phyloP scores from a whole-genome alignment of 2,113 vertebrate species.

The Ictalurus furcatus region DNA sequence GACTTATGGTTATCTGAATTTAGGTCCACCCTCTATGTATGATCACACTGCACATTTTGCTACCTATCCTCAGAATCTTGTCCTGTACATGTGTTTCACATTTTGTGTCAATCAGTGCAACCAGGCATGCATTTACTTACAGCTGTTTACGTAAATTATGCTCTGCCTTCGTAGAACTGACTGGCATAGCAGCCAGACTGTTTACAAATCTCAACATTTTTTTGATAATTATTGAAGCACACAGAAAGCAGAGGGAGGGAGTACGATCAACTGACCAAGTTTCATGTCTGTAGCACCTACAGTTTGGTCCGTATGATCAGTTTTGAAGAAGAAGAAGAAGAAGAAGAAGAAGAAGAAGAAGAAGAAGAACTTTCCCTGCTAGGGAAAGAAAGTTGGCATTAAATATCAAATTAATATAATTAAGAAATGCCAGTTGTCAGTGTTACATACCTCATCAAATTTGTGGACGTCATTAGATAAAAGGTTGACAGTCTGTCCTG shows the following conservation, averaged over 20 bases:
- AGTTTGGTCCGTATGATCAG: not conserved
- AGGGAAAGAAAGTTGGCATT: not conserved
- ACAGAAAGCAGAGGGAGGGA: too few species aligned
- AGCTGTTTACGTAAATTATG: not conserved
- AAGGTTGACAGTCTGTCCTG: slow-evolving; percentile 95
- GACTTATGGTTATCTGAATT: too few species aligned
- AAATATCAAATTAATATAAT: not conserved
- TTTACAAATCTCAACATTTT: not conserved
- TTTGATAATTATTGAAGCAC: not conserved
- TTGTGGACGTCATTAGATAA: slow-evolving; percentile 96
- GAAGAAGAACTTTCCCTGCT: not conserved
- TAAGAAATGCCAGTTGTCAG: not conserved
- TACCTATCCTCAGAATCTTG: not conserved
- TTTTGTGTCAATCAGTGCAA: not conserved
- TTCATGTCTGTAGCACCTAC: not conserved
- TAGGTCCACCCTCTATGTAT: too few species aligned
- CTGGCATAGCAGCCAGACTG: not conserved
- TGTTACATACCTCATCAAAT: slow-evolving; percentile 84
- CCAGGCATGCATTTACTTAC: not conserved
- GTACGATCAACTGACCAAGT: not conserved
- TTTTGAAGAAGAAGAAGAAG: not conserved
- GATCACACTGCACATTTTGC: too few species aligned
- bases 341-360: not conserved
- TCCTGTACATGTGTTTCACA: not conserved
- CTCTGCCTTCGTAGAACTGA: not conserved